A percentile compares a stretch with the other conserved stretches of the same genome.
Conservation (phyloP, 2,888 invertebrate species). For the Zhuqinia jingwanae region DNA sequence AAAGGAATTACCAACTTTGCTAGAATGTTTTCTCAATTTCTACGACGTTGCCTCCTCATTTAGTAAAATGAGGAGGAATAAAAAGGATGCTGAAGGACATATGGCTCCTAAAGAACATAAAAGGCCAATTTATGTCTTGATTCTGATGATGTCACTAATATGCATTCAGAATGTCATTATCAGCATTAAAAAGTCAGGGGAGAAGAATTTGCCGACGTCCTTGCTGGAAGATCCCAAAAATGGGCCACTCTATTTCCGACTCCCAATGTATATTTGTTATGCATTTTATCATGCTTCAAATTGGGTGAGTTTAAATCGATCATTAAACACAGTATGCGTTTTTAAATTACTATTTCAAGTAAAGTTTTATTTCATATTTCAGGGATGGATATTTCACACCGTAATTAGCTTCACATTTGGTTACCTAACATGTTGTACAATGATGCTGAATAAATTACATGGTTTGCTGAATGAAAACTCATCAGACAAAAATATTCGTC, state of each 20-base stretch:
- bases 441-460: not conserved
- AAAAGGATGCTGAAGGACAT: not conserved
- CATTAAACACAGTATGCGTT: not conserved
- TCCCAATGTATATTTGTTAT: not conserved
- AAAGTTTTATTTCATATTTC: not conserved
- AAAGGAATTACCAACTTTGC: not conserved
- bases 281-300: no score
- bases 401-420: not conserved
- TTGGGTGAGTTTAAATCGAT: not conserved
- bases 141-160: not conserved
- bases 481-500: not conserved
- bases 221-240: not conserved
- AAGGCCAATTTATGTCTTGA: not conserved
- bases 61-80: not conserved
- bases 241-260: not conserved
- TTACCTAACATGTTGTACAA: not conserved
- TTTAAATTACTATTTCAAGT: no score
- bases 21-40: not conserved
- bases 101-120: not conserved
- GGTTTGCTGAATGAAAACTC: not conserved
- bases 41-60: not conserved
- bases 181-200: not conserved
- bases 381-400: not conserved
- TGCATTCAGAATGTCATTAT: not conserved
- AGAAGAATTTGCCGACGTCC: not conserved